Evolutionary conservation across 2,113 vertebrate species (phyloP), one percentile per base, ranked within the genome.

Genomic region (Protomyctophum bolini): DNA sequence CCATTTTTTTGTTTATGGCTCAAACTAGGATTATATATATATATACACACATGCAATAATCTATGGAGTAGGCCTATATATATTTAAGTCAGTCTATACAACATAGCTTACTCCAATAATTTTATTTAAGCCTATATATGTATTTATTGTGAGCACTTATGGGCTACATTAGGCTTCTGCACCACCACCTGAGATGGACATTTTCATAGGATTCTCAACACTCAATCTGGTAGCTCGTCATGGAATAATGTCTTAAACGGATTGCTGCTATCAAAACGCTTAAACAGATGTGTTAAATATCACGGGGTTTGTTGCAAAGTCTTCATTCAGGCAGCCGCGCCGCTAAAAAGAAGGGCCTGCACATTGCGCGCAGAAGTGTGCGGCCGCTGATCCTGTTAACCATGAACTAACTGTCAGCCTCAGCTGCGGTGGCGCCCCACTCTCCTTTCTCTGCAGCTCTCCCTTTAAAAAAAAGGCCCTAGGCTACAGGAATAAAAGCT

Each of bases 371-470:
- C 73, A 87, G 90, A 92, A 96, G 95, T 95, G 96, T 96, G 96
- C 95, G 95, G 94, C 91, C 91, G 91, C n/a, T 98, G 94, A 98
- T 98, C 96, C 96, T 95, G 96, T 97, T 98, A 98, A 96, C 94
- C 96, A 96, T 98, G 96, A 97, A 97, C 94, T 96, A 95, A 95
- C 96, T 96, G 96, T 96, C 97, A 96, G 94, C 95, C 94, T 98
- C 97, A 97, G 97, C 96, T 99, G 96, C 95, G 93, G 47, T 72
- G 81, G 71, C 82, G 71, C 83, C 83, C 92, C 91, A 15, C 41
- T 60, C 75, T 81, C 87, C 88, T 81, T 81, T 88, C 79, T 87
- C 86, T 93, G 94, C 92, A 88, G 91, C 84, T 71, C 73, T 54
- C 63, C 71, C 77, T 74, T 76, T 49, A 68, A 76, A 79, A 97